Conservation (phyloP, 2,797 vertebrate species). For the Poecilia gillii region DNA sequence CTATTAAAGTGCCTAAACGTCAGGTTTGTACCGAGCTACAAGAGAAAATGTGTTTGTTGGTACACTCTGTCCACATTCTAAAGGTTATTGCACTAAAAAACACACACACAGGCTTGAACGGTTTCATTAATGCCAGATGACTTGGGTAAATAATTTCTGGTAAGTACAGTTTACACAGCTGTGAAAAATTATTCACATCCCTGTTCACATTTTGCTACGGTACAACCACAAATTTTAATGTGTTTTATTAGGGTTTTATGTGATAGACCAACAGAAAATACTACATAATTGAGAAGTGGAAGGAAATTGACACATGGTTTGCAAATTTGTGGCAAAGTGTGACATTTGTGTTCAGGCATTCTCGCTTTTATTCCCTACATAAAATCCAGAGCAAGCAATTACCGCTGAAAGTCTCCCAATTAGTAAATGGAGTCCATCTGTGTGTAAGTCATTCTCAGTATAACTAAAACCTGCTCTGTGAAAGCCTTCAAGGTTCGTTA, state of each 20-base stretch:
- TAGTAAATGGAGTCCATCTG: not conserved
- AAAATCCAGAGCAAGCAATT: not conserved
- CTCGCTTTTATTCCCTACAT: not conserved
- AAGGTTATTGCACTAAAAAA: constrained; percentile 7
- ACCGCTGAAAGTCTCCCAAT: not conserved
- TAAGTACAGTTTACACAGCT: not conserved
- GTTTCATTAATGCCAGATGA: not conserved
- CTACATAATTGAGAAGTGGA: not conserved
- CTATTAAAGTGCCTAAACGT: not conserved
- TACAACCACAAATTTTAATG: not conserved
- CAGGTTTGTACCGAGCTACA: not conserved
- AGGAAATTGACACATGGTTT: not conserved
- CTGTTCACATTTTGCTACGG: not conserved
- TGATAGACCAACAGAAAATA: not conserved
- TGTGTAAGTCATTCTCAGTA: not conserved
- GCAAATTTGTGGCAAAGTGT: not conserved
- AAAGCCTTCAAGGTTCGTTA: not conserved
- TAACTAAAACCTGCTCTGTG: not conserved
- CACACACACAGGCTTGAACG: not conserved
- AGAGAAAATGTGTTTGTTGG: constrained; percentile 5
- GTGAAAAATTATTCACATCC: not conserved
- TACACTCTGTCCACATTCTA: not conserved
- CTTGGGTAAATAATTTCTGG: not conserved
- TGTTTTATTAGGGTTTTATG: not conserved
- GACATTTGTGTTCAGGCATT: not conserved